Conservation (phyloP, 2,797 vertebrate species). For the Masticophis lateralis region DNA sequence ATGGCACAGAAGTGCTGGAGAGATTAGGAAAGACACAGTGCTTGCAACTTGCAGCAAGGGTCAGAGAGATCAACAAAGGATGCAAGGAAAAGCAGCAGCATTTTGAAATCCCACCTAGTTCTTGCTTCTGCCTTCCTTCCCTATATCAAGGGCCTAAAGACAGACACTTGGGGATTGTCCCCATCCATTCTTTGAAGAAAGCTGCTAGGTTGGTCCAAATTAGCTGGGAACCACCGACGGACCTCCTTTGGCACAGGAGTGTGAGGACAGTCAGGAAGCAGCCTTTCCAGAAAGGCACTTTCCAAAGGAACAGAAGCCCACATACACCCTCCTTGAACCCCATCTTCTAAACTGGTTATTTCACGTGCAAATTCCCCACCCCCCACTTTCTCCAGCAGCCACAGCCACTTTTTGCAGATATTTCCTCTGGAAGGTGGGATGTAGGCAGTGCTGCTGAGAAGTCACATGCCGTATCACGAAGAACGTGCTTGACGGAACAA, state of each 20-base stretch:
- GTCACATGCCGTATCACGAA: background rate
- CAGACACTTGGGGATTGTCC: too few relatives aligned
- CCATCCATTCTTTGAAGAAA: background rate
- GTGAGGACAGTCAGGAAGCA: background rate
- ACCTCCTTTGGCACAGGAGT: background rate
- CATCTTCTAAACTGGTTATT: background rate
- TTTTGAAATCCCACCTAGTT: background rate
- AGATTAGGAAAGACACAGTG: background rate
- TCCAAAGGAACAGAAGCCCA: background rate
- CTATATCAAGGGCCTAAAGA: background rate
- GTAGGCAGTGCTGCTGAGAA: background rate
- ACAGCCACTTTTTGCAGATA: conserved; percentile 18
- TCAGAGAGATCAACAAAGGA: background rate
- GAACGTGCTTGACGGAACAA: background rate
- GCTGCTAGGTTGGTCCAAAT: background rate
- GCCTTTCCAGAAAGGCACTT: background rate
- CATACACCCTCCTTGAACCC: background rate
- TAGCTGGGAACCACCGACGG: background rate
- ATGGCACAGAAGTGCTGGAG: background rate
- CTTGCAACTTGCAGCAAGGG: background rate
- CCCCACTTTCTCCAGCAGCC: conserved; percentile 18
- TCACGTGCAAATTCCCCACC: background rate
- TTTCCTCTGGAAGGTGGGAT: conserved; percentile 23
- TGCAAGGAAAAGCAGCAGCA: background rate
- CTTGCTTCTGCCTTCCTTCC: background rate